A percentile compares a stretch with the other conserved stretches of the same genome.
phyloP scores from a whole-genome alignment of 2,797 vertebrate species.

The Ataeniobius toweri region DNA sequence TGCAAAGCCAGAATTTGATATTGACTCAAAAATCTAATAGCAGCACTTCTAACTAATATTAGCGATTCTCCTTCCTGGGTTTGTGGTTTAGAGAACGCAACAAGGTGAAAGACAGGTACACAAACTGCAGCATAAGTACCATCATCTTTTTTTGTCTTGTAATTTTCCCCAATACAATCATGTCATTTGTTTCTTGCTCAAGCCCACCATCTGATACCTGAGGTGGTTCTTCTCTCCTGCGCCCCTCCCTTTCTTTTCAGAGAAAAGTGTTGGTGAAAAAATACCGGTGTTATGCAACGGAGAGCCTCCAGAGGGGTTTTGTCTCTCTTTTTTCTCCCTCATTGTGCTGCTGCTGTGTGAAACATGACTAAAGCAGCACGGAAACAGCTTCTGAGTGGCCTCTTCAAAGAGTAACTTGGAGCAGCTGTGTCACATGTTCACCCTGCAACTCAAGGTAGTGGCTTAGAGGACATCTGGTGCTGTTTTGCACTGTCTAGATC shows the following conservation, averaged over 20 bases:
- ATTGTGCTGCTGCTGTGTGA: slow-evolving; percentile 28
- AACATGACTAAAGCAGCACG: slow-evolving; percentile 33
- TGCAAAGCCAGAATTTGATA: background rate
- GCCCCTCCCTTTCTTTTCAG: slow-evolving; percentile 15
- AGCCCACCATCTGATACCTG: slow-evolving; percentile 47
- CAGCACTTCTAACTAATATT: background rate
- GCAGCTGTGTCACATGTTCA: slow-evolving; percentile 31
- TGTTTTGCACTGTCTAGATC: slow-evolving; percentile 27
- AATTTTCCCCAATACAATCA: slow-evolving; percentile 19
- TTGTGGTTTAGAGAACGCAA: background rate
- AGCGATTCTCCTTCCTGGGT: background rate
- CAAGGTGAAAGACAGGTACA: background rate
- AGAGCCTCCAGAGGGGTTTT: slow-evolving; percentile 36
- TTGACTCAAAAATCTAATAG: background rate
- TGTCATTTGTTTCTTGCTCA: slow-evolving; percentile 34
- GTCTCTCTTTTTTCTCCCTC: slow-evolving; percentile 25
- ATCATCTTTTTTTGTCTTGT: background rate
- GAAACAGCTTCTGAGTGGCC: slow-evolving; percentile 30
- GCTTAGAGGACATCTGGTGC: slow-evolving; percentile 53
- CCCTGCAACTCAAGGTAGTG: slow-evolving; percentile 40
- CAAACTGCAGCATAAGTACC: slow-evolving; percentile 3
- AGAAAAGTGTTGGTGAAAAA: slow-evolving; percentile 50
- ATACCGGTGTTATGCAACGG: slow-evolving; percentile 54
- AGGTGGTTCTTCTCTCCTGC: slow-evolving; percentile 20
- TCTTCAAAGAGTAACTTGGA: slow-evolving; percentile 47